Percentiles rank a stretch among this genome's conserved stretches.
Evolutionary conservation across 2,888 invertebrate species (phyloP).

Genomic region (Chymomyza procnemis): DNA sequence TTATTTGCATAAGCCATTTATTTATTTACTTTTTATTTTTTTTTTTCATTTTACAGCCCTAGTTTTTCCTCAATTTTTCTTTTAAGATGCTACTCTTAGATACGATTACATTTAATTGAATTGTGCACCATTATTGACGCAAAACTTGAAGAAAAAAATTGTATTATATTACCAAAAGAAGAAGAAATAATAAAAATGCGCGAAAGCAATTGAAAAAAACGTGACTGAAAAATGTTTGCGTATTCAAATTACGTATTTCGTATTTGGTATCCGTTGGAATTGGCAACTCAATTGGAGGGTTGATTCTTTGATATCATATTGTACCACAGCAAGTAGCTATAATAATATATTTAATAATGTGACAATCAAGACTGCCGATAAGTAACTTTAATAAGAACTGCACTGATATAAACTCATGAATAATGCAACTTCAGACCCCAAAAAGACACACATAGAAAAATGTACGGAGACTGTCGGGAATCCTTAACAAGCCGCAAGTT

Average conservation of each 20-base stretch:
- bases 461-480: too few relatives aligned
- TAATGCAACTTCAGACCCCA: constrained; percentile 38
- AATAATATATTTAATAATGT: neutral
- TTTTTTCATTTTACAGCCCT: constrained; percentile 5
- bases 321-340: neutral
- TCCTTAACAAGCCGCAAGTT: constrained; percentile 64
- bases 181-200: constrained; percentile 45
- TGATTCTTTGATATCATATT: neutral
- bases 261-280: constrained; percentile 27
- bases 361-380: constrained; percentile 1
- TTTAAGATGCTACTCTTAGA: constrained; percentile 48
- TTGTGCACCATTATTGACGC: constrained; percentile 19
- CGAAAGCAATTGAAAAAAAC: constrained; percentile 48
- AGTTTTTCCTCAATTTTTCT: neutral
- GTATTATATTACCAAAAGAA: constrained; percentile 54
- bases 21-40: constrained; percentile 55
- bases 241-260: constrained; percentile 60
- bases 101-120: constrained; percentile 77
- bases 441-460: neutral
- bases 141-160: constrained; percentile 21
- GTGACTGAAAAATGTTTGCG: constrained; percentile 53
- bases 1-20: constrained; percentile 69
- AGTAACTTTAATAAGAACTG: neutral
- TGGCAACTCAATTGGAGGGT: constrained; percentile 37
- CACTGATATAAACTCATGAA: constrained; percentile 45